Conservation (phyloP, 2,797 vertebrate species). For the Scolopax bukidnonensis region DNA sequence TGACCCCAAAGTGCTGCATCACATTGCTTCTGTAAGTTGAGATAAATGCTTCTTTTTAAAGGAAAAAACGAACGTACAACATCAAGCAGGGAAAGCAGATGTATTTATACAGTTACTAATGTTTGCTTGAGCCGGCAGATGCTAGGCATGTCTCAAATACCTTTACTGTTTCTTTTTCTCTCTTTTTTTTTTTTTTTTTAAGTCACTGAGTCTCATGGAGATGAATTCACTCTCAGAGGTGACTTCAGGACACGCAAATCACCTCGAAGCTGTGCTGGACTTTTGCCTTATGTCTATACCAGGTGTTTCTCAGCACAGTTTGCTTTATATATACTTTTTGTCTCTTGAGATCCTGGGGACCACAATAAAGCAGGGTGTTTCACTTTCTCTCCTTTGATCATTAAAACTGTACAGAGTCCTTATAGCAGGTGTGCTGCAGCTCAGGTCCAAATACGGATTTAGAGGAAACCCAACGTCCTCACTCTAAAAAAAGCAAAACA, state of each 20-base stretch:
- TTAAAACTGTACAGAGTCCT: neutral
- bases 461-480: neutral
- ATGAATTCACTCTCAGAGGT: slow-evolving; percentile 22
- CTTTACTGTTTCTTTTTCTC: neutral
- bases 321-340: neutral
- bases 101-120: neutral
- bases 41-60: neutral
- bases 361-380: neutral
- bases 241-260: slow-evolving; percentile 7
- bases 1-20: accelerated
- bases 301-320: slow-evolving; percentile 2
- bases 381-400: neutral
- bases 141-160: slow-evolving; percentile 41
- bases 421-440: neutral
- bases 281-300: slow-evolving; percentile 5
- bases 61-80: neutral
- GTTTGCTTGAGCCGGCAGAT: neutral
- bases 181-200: neutral
- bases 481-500: neutral
- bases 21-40: neutral
- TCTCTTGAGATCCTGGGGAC: neutral
- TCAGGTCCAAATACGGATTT: neutral
- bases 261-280: neutral
- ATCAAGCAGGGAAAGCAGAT: neutral
- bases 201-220: neutral